Evolutionary conservation across 2,888 invertebrate genomes (phyloP).

Genomic region (Netelia virgata): DNA sequence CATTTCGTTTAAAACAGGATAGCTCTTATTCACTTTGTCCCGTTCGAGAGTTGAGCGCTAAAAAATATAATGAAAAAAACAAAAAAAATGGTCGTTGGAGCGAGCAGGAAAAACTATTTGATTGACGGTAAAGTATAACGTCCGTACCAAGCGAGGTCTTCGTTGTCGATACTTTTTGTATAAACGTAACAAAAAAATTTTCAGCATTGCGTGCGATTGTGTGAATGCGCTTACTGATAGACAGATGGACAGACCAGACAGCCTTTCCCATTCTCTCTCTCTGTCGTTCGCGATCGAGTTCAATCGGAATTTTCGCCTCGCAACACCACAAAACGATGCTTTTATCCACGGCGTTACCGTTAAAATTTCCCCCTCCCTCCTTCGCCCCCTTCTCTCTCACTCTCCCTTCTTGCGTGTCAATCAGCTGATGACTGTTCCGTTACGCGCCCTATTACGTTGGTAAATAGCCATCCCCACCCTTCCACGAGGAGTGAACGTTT

Average conservation of each 20-base stretch:
- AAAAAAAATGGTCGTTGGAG: slow-evolving; percentile 11
- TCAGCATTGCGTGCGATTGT: slow-evolving; percentile 29
- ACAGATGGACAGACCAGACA: slow-evolving; percentile 22
- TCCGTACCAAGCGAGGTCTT: slow-evolving; percentile 26
- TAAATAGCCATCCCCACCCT: slow-evolving; percentile 72
- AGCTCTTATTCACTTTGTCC: too few relatives aligned
- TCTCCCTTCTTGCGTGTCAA: slow-evolving; percentile 70
- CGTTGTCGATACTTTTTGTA: slow-evolving; percentile 28
- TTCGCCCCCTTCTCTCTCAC: slow-evolving; percentile 44
- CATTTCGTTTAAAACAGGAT: slow-evolving; percentile 38
- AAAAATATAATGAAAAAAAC: slow-evolving; percentile 5
- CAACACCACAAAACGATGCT: slow-evolving; percentile 58
- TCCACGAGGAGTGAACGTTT: slow-evolving; percentile 33
- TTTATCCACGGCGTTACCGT: slow-evolving; percentile 53
- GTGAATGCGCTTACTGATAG: slow-evolving; percentile 10
- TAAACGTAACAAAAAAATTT: slow-evolving; percentile 39
- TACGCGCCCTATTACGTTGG: slow-evolving; percentile 77
- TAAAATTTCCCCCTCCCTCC: background rate
- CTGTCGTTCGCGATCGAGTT: slow-evolving; percentile 6
- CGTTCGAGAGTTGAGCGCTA: background rate
- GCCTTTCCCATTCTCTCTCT: slow-evolving; percentile 10
- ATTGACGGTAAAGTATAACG: slow-evolving; percentile 44
- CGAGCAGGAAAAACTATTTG: slow-evolving; percentile 20
- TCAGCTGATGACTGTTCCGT: slow-evolving; percentile 78
- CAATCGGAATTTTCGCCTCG: slow-evolving; percentile 53